Conservation (phyloP, 1,140 invertebrate species). For the Oncopodura yosiiana region DNA sequence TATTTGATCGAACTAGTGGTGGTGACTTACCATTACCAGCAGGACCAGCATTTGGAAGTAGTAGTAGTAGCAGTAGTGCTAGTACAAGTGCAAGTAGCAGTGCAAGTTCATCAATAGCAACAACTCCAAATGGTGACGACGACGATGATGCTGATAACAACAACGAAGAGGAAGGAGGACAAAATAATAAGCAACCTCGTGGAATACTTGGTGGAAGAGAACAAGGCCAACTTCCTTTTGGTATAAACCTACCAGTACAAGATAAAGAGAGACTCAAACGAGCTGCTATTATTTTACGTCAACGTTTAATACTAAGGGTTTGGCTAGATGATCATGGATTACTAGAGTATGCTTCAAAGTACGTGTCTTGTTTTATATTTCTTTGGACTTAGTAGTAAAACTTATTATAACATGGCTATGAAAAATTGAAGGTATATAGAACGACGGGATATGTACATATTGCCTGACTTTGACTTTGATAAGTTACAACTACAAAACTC, state of each 20-base stretch:
- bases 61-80: too few relatives aligned
- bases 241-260: conserved; percentile 38
- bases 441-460: too few relatives aligned
- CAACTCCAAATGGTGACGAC: too few relatives aligned
- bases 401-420: too few relatives aligned
- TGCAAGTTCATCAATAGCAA: too few relatives aligned
- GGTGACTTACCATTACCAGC: neutral
- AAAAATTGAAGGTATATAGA: neutral
- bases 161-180: neutral
- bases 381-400: too few relatives aligned
- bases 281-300: conserved; percentile 62
- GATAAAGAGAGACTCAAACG: conserved; percentile 67
- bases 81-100: too few relatives aligned
- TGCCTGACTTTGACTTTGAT: too few relatives aligned
- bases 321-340: conserved; percentile 64
- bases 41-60: too few relatives aligned
- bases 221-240: neutral
- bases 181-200: too few relatives aligned
- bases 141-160: neutral
- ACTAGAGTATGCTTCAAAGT: conserved; percentile 65
- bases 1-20: conserved; percentile 62
- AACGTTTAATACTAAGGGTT: conserved; percentile 65
- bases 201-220: neutral
- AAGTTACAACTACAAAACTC: too few relatives aligned
- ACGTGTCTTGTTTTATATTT: too few relatives aligned